Conservation (phyloP, 92 coral and sea anemone species). For the Epizoanthus illoricatus region DNA sequence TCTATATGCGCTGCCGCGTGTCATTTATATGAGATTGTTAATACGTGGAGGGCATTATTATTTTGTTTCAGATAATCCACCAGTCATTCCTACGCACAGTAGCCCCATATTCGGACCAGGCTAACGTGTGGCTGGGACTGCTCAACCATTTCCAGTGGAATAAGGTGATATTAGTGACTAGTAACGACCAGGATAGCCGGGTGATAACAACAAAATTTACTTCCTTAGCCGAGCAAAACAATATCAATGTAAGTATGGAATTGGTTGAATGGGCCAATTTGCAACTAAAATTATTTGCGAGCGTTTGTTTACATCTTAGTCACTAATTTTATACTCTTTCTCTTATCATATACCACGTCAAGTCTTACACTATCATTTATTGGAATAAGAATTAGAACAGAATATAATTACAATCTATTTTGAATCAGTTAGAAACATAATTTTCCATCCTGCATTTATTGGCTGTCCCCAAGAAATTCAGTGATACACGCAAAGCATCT, state of each 20-base stretch:
- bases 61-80: constrained; percentile 70
- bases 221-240: constrained; percentile 60
- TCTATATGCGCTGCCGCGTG: too few species aligned
- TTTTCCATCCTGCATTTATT: too few species aligned
- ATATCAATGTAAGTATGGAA: constrained; percentile 63
- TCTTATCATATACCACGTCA: too few species aligned
- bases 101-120: constrained; percentile 91
- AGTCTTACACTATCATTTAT: too few species aligned
- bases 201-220: constrained; percentile 82
- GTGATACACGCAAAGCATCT: too few species aligned
- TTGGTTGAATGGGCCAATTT: background rate
- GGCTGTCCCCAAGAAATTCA: too few species aligned
- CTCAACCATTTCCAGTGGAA: constrained; percentile 75
- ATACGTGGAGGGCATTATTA: background rate
- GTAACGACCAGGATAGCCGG: constrained; percentile 93
- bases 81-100: constrained; percentile 89
- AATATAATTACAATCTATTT: too few species aligned
- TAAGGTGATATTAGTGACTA: constrained; percentile 80
- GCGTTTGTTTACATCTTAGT: too few species aligned
- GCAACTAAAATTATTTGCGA: background rate
- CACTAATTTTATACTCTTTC: too few species aligned
- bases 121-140: constrained; percentile 88
- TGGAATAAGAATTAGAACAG: too few species aligned
- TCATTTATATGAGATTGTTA: too few species aligned
- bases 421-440: too few species aligned